Conservation (phyloP, 2,113 vertebrate species). For the Thamnaconus septentrionalis region DNA sequence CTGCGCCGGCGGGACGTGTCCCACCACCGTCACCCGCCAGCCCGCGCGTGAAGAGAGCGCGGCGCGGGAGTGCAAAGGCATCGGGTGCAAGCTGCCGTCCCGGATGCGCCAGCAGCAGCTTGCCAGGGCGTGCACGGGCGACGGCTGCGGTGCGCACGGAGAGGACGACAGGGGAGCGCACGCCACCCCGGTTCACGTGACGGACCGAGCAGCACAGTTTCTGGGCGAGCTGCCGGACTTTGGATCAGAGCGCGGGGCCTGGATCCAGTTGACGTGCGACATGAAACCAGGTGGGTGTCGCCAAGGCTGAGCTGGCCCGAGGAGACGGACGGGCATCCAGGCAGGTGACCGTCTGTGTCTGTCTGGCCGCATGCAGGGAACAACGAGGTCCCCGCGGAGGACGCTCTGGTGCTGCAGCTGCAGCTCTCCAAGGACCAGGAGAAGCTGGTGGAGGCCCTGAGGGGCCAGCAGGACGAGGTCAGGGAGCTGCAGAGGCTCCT, state of each 20-base stretch:
- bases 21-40: conserved; percentile 36
- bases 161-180: conserved; percentile 46
- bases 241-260: conserved; percentile 73
- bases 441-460: conserved; percentile 81
- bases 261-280: conserved; percentile 84
- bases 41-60: conserved; percentile 34
- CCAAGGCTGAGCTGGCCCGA: too few relatives aligned
- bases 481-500: conserved; percentile 81
- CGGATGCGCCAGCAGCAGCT: conserved; percentile 65
- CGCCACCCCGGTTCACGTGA: conserved; percentile 67
- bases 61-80: conserved; percentile 73
- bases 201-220: conserved; percentile 81
- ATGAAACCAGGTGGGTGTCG: conserved; percentile 79
- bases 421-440: conserved; percentile 84
- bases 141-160: conserved; percentile 53
- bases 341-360: background rate
- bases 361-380: conserved; percentile 63
- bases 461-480: conserved; percentile 80
- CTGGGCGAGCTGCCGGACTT: conserved; percentile 75
- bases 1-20: conserved; percentile 62
- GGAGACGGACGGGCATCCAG: background rate
- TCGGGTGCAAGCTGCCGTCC: conserved; percentile 75
- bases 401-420: conserved; percentile 83
- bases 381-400: conserved; percentile 84
- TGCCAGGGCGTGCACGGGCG: conserved; percentile 66